Evolutionary conservation across 2,113 vertebrate species (phyloP), one percentile per base, ranked within the genome.

Genomic region (Plecturocebus donacophilus): DNA sequence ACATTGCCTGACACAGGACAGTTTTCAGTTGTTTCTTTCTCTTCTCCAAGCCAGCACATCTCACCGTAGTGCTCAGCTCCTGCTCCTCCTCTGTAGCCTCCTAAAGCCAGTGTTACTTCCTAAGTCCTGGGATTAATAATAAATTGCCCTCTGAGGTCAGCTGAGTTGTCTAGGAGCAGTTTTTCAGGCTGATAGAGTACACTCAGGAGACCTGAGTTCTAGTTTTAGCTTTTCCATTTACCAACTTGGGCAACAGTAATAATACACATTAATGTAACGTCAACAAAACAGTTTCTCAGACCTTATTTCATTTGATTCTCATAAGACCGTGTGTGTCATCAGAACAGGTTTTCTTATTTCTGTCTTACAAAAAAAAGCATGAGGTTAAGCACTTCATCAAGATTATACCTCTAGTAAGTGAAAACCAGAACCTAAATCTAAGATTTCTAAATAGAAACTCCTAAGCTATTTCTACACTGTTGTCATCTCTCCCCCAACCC

Each of bases 1-100:
- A 23, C 42, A 32, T 54, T 54, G 6, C 77, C 42, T 6, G 4
- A 12, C 11, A 2, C 61, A 13, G 21, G 12, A 21, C 12, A 38
- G 40, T 68, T 88, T 68, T 61, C 70, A 49, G 42, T 10, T 81
- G 71, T 71, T 85, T 56, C 90, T 27, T 30, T 21, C 77, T 20
- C 40, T 73, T 68, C 58, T 32, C 4, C 7, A 49, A 45, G 40
- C 52, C 79, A 19, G 19, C 45, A 20, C 3, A 17, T 56, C 77
- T 71, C 7, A 2, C 38, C 40, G 0, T 30, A 6, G 11, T 0
- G 0, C 3, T 79, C 52, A 35, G 25, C 58, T 30, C 13, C 71
- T 6, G 6, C 25, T 49, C 17, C 27, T 40, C 6, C 49, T 3
- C 17, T 0, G 0, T 2, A 66, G 52, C 61, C 40, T 58, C 25